These are phyloP conservation scores for Orthosia gracilis DNA, from an alignment of 2,888 invertebrate species.

Conservation along the genomic window DNA sequence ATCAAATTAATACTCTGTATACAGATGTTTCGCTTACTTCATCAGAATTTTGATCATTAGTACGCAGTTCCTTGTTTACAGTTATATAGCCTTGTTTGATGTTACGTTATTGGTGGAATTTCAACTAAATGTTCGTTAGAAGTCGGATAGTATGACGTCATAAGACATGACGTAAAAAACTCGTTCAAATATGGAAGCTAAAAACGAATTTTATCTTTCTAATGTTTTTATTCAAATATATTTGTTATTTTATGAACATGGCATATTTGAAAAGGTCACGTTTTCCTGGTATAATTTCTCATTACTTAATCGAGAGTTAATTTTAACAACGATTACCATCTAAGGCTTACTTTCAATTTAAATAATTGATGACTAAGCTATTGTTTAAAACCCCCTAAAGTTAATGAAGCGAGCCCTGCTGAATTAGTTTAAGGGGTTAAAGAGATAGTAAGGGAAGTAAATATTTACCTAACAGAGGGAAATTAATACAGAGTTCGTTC, in stretches of 20 bases:
- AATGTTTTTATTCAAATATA: too few species aligned
- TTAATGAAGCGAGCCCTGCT: slow-evolving; percentile 68
- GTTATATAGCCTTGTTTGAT: slow-evolving; percentile 67
- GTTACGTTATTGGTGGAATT: slow-evolving; percentile 34
- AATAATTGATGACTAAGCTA: slow-evolving; percentile 61
- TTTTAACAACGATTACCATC: slow-evolving; percentile 31
- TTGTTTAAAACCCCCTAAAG: slow-evolving; percentile 49
- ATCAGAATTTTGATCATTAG: slow-evolving; percentile 81
- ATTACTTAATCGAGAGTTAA: slow-evolving; percentile 27
- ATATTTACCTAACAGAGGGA: slow-evolving; percentile 67
- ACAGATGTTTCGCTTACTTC: slow-evolving; percentile 69
- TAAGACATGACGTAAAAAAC: not conserved
- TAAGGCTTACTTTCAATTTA: slow-evolving; percentile 36
- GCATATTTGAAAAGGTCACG: slow-evolving; percentile 4
- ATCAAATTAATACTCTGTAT: slow-evolving; percentile 80
- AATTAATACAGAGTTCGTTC: slow-evolving; percentile 59
- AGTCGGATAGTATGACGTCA: slow-evolving; percentile 8
- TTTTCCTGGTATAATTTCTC: slow-evolving; percentile 1
- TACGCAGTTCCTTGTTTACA: slow-evolving; percentile 71
- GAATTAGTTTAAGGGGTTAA: slow-evolving; percentile 60
- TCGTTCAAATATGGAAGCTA: not conserved
- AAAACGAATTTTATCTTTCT: not conserved
- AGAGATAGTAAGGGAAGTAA: slow-evolving; percentile 61
- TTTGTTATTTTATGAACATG: not conserved
- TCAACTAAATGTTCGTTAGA: slow-evolving; percentile 34